Conservation (phyloP, 2,888 invertebrate genomes). For the Megastigmus dorsalis region DNA sequence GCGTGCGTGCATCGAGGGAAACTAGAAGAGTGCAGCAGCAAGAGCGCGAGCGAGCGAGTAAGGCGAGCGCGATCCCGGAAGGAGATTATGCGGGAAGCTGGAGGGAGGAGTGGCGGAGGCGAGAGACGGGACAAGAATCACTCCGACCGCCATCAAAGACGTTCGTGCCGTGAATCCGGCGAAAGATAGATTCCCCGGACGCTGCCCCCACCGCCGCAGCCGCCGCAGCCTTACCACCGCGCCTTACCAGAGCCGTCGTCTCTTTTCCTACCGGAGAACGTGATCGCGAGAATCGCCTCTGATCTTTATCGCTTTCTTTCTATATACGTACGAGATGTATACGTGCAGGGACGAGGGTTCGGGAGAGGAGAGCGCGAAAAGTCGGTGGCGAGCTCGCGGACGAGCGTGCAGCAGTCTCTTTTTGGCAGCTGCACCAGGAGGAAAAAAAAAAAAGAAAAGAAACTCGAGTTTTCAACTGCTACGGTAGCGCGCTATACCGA, state of each 20-base stretch:
- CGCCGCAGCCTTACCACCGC: too few species aligned
- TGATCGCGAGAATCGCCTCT: constrained; percentile 54
- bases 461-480: too few species aligned
- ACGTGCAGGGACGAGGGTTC: background rate
- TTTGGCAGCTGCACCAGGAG: constrained; percentile 14
- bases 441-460: too few species aligned
- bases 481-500: too few species aligned
- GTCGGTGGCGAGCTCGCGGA: background rate
- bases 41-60: constrained; percentile 25
- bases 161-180: constrained; percentile 70
- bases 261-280: constrained; percentile 54
- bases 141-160: constrained; percentile 70
- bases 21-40: too few species aligned
- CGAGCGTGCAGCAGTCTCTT: background rate
- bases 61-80: constrained; percentile 33
- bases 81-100: constrained; percentile 55
- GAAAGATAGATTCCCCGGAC: constrained; percentile 65
- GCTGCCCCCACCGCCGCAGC: constrained; percentile 25
- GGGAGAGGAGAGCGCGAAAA: background rate
- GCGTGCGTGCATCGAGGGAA: constrained; percentile 34
- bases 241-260: background rate
- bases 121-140: constrained; percentile 63
- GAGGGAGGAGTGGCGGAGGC: background rate
- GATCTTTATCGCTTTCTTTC: constrained; percentile 43
- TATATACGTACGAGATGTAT: too few species aligned